Conservation (phyloP, 92 coral and sea anemone genomes). For the Galaxea fascicularis region DNA sequence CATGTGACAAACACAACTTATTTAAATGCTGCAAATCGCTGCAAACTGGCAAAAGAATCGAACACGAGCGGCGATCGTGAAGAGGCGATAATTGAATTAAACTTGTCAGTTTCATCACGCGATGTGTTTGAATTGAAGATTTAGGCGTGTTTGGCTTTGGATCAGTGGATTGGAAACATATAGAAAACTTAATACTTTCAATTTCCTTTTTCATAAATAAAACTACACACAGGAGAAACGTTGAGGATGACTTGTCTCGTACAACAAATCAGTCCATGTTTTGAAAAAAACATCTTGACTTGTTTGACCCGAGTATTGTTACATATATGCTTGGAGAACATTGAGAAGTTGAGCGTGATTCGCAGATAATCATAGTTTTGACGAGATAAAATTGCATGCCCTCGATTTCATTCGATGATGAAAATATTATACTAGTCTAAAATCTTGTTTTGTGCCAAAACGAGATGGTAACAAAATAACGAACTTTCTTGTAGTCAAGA, state of each 20-base stretch:
- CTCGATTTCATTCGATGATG: neutral
- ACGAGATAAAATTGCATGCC: neutral
- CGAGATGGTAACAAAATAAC: too few relatives aligned
- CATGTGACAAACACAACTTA: neutral
- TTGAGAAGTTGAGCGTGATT: neutral
- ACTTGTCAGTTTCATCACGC: slow-evolving; percentile 23
- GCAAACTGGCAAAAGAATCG: neutral
- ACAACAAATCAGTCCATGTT: neutral
- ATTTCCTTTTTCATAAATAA: neutral
- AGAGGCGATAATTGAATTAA: slow-evolving; percentile 14
- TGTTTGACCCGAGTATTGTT: neutral
- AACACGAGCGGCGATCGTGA: neutral
- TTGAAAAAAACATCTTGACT: neutral
- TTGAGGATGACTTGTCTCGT: neutral
- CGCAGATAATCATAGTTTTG: neutral
- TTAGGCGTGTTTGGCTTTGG: neutral
- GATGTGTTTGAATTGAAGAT: neutral
- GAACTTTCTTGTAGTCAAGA: neutral
- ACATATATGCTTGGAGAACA: neutral
- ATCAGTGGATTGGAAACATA: neutral
- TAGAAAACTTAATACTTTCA: neutral
- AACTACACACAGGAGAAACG: neutral
- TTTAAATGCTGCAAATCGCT: neutral
- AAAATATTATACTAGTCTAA: slow-evolving; percentile 17
- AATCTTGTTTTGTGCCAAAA: neutral